phyloP scores from a whole-genome alignment of 2,888 invertebrate species.

The Sympetrum striolatum region DNA sequence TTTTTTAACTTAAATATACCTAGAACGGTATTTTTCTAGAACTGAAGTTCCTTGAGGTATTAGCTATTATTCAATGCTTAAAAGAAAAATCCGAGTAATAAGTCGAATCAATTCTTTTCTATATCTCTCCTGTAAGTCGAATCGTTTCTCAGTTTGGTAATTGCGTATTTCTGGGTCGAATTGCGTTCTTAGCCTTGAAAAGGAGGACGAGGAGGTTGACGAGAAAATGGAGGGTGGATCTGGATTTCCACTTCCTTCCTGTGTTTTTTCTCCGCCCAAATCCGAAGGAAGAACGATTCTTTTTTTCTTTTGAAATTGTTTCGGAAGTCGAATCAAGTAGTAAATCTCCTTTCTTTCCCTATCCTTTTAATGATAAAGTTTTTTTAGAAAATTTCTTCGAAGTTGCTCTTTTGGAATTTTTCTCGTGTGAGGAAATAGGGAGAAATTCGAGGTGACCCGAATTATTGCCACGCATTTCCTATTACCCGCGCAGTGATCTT shows the following conservation, averaged over 20 bases:
- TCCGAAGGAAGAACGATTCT: background rate
- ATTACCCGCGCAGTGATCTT: too few relatives aligned
- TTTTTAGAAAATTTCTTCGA: too few relatives aligned
- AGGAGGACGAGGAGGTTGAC: slow-evolving; percentile 14
- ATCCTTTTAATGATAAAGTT: too few relatives aligned
- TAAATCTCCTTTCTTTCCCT: too few relatives aligned
- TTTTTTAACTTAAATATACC: too few relatives aligned
- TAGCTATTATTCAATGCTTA: background rate
- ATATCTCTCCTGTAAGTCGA: background rate
- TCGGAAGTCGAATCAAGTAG: too few relatives aligned
- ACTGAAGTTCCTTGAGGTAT: too few relatives aligned
- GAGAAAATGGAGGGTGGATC: slow-evolving; percentile 30
- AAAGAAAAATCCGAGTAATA: background rate
- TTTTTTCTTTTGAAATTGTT: background rate
- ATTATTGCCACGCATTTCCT: too few relatives aligned
- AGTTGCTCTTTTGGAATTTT: too few relatives aligned
- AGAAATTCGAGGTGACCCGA: too few relatives aligned
- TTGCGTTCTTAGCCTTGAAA: slow-evolving; percentile 36
- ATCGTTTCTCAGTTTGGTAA: background rate
- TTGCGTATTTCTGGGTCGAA: slow-evolving; percentile 39
- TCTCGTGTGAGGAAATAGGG: too few relatives aligned
- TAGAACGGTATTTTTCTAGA: too few relatives aligned
- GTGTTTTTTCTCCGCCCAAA: slow-evolving; percentile 14
- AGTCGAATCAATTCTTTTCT: background rate
- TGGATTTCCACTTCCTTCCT: slow-evolving; percentile 14